A percentile compares a stretch with the other conserved stretches of the same genome.
Conservation (phyloP, 1,140 invertebrate species). For the Cardiocondyla obscurior region DNA sequence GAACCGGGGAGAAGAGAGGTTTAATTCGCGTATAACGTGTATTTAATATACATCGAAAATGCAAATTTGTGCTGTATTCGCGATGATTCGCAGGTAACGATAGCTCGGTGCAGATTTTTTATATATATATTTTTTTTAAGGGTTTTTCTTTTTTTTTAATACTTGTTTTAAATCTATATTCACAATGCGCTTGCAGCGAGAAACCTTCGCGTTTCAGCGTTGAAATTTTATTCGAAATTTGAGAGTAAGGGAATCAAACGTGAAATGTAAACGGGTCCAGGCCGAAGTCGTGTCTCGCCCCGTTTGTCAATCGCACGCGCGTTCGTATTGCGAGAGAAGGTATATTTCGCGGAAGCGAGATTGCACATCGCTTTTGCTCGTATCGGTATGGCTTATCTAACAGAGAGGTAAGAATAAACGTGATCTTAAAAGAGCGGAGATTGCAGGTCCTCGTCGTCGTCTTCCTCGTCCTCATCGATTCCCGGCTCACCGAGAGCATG, state of each 20-base stretch:
- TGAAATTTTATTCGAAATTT: constrained; percentile 34
- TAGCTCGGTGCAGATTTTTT: constrained; percentile 38
- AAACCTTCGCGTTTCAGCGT: constrained; percentile 35
- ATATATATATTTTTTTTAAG: no score
- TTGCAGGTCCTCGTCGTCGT: constrained; percentile 87
- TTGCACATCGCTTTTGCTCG: constrained; percentile 17
- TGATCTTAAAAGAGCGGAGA: constrained; percentile 77
- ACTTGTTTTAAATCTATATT: constrained; percentile 20
- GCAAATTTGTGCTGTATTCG: constrained; percentile 26
- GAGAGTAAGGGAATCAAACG: constrained; percentile 34
- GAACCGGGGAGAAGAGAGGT: not conserved
- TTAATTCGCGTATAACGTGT: not conserved
- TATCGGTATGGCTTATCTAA: constrained; percentile 64
- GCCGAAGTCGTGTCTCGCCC: constrained; percentile 22
- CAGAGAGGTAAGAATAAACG: constrained; percentile 65
- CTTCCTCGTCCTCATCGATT: constrained; percentile 90
- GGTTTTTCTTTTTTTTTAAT: no score
- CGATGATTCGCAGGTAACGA: constrained; percentile 24
- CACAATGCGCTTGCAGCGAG: constrained; percentile 34
- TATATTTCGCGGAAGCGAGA: constrained; percentile 8
- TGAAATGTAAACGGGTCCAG: constrained; percentile 27
- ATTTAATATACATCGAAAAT: constrained; percentile 25
- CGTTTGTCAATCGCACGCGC: constrained; percentile 31
- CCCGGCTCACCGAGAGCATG: constrained; percentile 92
- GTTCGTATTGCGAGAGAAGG: constrained; percentile 51